These are phyloP conservation scores for Monochamus saltuarius DNA, from an alignment of 1,140 invertebrate species.

Conservation along the genomic window DNA sequence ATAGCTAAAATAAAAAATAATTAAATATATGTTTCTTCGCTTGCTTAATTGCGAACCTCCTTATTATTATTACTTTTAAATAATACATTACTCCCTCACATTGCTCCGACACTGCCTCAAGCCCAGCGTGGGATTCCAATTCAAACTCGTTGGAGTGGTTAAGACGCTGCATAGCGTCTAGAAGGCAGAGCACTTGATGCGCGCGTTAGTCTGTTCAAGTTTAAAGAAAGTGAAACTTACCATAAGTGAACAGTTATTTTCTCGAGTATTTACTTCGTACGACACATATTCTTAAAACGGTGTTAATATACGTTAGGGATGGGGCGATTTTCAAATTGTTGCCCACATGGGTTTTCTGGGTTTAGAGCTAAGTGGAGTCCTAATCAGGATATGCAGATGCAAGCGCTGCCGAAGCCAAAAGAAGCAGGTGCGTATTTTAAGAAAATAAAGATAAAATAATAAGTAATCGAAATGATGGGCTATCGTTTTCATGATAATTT, in stretches of 20 bases:
- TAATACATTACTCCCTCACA: not conserved
- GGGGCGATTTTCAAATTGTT: constrained; percentile 30
- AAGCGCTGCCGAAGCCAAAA: constrained; percentile 41
- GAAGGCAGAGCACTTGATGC: constrained; percentile 2
- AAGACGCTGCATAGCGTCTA: not conserved
- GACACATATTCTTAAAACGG: not conserved
- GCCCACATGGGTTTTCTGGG: constrained; percentile 22
- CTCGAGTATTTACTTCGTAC: not conserved
- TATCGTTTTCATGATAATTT: no score
- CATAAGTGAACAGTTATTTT: not conserved
- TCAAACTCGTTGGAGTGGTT: constrained; percentile 2
- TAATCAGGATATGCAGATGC: constrained; percentile 32
- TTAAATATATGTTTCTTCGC: no score
- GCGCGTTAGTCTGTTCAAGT: constrained; percentile 7
- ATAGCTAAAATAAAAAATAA: no score
- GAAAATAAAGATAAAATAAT: no score
- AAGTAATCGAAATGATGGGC: no score
- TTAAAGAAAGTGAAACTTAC: constrained; percentile 16
- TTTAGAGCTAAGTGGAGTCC: constrained; percentile 30
- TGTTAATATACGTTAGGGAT: constrained; percentile 12
- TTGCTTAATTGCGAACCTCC: no score
- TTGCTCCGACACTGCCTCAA: not conserved
- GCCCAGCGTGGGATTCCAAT: not conserved
- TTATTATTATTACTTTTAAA: no score
- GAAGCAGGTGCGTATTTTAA: constrained; percentile 23